Percentiles rank a stretch among this genome's conserved stretches.
Evolutionary conservation across 1,140 invertebrate genomes (phyloP).

Genomic region (Rhopalosiphum maidis): DNA sequence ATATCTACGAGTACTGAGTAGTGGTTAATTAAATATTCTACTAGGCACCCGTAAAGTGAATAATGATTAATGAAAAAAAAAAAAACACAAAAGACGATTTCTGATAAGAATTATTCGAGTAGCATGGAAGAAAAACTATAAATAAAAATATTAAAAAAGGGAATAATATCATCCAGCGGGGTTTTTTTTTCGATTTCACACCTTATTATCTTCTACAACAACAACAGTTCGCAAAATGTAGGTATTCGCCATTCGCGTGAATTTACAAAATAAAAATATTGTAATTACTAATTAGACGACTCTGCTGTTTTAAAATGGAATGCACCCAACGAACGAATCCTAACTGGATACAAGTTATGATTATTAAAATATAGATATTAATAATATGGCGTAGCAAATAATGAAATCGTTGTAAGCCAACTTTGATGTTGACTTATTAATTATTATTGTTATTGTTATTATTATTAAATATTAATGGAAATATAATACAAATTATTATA

Average conservation of each 20-base stretch:
- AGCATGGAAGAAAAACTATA: slow-evolving; percentile 45
- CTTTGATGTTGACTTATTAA: not conserved
- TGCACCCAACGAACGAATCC: not conserved
- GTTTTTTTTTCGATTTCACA: not conserved
- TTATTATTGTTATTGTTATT: not conserved
- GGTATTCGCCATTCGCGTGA: not conserved
- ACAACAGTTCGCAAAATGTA: not conserved
- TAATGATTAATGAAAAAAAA: slow-evolving; percentile 22
- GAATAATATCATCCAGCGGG: not conserved
- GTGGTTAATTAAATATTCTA: slow-evolving; percentile 46
- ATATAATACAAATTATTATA: no score
- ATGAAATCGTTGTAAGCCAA: not conserved
- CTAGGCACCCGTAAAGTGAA: slow-evolving; percentile 22
- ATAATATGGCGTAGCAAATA: not conserved
- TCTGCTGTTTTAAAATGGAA: not conserved
- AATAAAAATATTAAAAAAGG: not conserved
- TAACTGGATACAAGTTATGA: not conserved
- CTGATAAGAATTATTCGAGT: slow-evolving; percentile 47
- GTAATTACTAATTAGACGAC: not conserved
- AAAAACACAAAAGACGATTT: slow-evolving; percentile 34
- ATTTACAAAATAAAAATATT: not conserved
- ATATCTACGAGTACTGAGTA: not conserved
- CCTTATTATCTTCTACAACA: no score
- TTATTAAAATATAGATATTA: not conserved
- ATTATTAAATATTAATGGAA: no score